Conservation (phyloP, 2,888 invertebrate genomes). For the Eupithecia inturbata region DNA sequence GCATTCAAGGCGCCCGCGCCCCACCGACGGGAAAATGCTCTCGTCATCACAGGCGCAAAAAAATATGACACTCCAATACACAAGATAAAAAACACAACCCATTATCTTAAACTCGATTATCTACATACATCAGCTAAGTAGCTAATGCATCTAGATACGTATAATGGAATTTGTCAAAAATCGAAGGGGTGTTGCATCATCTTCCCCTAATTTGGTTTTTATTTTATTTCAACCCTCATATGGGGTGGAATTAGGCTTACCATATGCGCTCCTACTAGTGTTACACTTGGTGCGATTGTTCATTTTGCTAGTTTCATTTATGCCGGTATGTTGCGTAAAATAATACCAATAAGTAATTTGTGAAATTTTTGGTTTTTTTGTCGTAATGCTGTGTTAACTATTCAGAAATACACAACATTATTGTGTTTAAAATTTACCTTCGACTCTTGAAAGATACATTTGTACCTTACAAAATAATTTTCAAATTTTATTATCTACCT, state of each 20-base stretch:
- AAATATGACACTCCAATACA: conserved; percentile 10
- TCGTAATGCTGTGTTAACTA: neutral
- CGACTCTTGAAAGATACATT: neutral
- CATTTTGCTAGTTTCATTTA: conserved; percentile 58
- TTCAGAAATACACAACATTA: neutral
- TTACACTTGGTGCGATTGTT: conserved; percentile 73
- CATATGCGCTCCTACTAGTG: conserved; percentile 82
- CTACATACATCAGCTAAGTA: conserved; percentile 62
- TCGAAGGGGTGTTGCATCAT: conserved; percentile 83
- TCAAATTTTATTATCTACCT: neutral
- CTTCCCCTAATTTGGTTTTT: conserved; percentile 82
- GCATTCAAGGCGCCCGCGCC: neutral
- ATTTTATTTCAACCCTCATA: conserved; percentile 77
- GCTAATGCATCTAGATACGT: conserved; percentile 72
- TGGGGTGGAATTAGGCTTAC: conserved; percentile 81
- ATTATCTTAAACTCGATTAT: conserved; percentile 51
- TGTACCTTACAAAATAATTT: neutral
- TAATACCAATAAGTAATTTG: neutral
- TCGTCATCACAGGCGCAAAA: neutral
- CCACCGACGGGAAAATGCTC: neutral
- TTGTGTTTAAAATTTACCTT: neutral
- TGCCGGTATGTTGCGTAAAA: conserved; percentile 38
- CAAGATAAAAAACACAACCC: conserved; percentile 24
- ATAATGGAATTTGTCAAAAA: conserved; percentile 83
- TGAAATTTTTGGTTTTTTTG: neutral